These are phyloP conservation scores for Thinocorus orbignyianus DNA, from an alignment of 2,113 vertebrate species.

Conservation along the genomic window DNA sequence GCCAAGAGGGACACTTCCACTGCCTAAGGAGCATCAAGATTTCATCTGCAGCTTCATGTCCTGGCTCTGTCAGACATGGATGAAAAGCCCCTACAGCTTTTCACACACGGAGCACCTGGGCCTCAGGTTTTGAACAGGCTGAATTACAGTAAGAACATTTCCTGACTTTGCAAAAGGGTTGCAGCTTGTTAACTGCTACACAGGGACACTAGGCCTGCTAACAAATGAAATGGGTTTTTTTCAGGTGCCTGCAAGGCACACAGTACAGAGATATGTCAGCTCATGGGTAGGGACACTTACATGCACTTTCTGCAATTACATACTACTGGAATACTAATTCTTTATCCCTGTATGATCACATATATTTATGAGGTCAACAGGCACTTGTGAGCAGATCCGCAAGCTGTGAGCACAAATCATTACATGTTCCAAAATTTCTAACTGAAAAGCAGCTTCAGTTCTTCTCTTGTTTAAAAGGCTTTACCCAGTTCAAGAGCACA, in stretches of 20 bases:
- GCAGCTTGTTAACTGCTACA: neutral
- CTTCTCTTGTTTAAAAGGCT: neutral
- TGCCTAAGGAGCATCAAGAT: neutral
- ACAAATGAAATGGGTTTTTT: neutral
- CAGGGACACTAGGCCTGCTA: neutral
- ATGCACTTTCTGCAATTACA: neutral
- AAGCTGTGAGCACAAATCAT: neutral
- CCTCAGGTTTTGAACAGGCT: neutral
- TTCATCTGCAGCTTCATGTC: neutral
- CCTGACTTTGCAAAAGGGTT: neutral
- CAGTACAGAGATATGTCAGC: neutral
- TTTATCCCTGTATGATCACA: neutral
- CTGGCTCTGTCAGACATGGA: neutral
- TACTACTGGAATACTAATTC: neutral
- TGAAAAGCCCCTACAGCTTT: neutral
- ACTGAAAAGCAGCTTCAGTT: neutral
- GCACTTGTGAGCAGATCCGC: neutral
- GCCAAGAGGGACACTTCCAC: neutral
- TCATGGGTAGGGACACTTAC: neutral
- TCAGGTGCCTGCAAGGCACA: neutral
- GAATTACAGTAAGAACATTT: neutral
- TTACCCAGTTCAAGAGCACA: neutral
- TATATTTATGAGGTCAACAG: neutral
- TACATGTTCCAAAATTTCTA: neutral
- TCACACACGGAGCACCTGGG: neutral